Evolutionary conservation across 2,888 invertebrate species (phyloP).

Genomic region (Hypolimnas misippus): DNA sequence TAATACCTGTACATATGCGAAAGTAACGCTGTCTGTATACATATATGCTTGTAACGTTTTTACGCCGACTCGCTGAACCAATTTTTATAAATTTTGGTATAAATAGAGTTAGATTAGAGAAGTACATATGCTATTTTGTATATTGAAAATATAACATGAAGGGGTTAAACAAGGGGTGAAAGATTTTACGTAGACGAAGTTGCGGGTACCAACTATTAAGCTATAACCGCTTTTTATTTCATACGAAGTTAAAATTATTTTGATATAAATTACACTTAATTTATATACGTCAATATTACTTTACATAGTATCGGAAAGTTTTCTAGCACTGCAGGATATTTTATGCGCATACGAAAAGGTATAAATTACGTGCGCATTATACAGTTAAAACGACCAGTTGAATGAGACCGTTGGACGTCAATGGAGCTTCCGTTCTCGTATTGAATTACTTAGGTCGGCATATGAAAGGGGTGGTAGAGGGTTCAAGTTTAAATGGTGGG

Average conservation of each 20-base stretch:
- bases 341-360: constrained; percentile 33
- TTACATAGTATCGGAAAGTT: constrained; percentile 24
- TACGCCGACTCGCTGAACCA: no score
- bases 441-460: constrained; percentile 42
- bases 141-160: no score
- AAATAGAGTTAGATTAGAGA: no score
- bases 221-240: neutral
- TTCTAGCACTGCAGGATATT: constrained; percentile 23
- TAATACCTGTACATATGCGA: no score
- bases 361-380: constrained; percentile 37
- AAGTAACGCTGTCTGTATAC: no score
- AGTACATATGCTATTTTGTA: no score
- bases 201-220: no score
- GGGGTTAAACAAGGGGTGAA: no score
- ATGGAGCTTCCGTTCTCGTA: constrained; percentile 36
- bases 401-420: constrained; percentile 35
- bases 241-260: neutral
- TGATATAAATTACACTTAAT: neutral
- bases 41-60: no score
- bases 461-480: constrained; percentile 32
- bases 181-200: no score
- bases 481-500: constrained; percentile 54
- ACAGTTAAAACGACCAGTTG: constrained; percentile 36
- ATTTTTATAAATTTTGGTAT: no score
- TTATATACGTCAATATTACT: constrained; percentile 15